Base-by-base conservation (phyloP, 2,888 invertebrate genomes). In the Sinohyriopsis cumingii region DNA sequence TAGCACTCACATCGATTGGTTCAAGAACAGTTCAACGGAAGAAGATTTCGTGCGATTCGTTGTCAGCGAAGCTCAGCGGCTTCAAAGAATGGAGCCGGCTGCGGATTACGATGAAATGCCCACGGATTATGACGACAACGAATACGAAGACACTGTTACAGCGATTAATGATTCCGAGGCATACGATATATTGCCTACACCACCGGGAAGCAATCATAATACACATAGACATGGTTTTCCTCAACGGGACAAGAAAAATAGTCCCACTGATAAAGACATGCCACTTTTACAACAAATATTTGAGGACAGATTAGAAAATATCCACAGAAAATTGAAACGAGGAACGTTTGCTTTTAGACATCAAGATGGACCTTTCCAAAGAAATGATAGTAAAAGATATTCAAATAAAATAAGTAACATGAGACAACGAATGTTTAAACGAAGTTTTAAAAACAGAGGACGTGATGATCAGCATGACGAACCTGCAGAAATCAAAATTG, bases 21-120 rank as follows among this genome's bases (percentile, higher is more conserved):
- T 84, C 63, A 78, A 84, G 70, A 84, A 81, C 55, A 76, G 79
- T 12, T 82, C 81, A 61, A 79, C 83, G 0, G 86, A 87, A 63
- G 85, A 87, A 59, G 87, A 87, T 65, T 86, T 87, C 64, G 86
- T 85, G 1, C 77, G 83, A 25, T 86, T 84, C 73, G 85, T 84
- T 12, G 82, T 86, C n/a, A 81, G 81, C 55, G 84, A 86, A 71
- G 84, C 84, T 6, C 83, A 83, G 61, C 81, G 82, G 15, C 75
- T 84, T 45, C 86, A 85, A 69, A 76, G 81, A 62, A 63, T 85
- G 71, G 86, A 86, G 69, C 86, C 86, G 3, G 81, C 82, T 3
- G 81, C 84, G 0, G 86, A 86, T 71, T 87, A 86, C 69, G 83
- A 84, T 53, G 83, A 84, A 54, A 70, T 75, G 65, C 82, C 71